Evolutionary conservation across 2,888 invertebrate species (phyloP), one percentile per base, ranked within the genome.

Genomic region (Zygothrica quintamaculata): DNA sequence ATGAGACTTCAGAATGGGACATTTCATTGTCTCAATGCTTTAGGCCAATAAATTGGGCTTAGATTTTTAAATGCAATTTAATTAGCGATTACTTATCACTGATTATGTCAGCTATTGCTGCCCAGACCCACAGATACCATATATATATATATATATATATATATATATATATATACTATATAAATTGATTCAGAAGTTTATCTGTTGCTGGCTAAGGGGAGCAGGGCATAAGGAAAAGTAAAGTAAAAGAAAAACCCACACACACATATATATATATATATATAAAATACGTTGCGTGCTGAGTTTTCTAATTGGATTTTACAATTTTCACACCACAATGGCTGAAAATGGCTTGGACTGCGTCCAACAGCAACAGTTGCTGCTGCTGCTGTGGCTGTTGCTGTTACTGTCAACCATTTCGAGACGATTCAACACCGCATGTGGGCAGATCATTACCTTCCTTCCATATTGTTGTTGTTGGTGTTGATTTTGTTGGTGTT

Each of bases 41-140:
- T 26, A 31, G 47, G 13, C 57, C 71, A 68, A 57, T 64, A 74
- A 71, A 67, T 74, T 71, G 67, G 59, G 56, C 59, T 68, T 75
- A 59, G 72, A 75, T 74, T 74, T n/a, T 61, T 58, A n/a, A 46
- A 50, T 56, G 66, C 71, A 75, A 65, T 82, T 82, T 82, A 82
- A 82, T 82, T 82, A 82, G 75, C 68, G 81, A 85, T 82, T 64
- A 60, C 68, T 75, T 77, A 82, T 85, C 73, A 65, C 31, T 61
- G 85, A 82, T 82, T 85, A 82, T 82, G 81, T 82, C 81, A 79
- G 76, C 31, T n/a, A n/a, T n/a, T n/a, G n/a, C 69, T 16, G 43
- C 29, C 9, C 46, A 62, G 31, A 22, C 2, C 18, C 18, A 9
- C 16, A 5, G 37, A n/a, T n/a, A n/a, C n/a, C n/a, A n/a, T n/a